phyloP scores from a whole-genome alignment of 2,797 vertebrate genomes.

The Serranus cabrilla region DNA sequence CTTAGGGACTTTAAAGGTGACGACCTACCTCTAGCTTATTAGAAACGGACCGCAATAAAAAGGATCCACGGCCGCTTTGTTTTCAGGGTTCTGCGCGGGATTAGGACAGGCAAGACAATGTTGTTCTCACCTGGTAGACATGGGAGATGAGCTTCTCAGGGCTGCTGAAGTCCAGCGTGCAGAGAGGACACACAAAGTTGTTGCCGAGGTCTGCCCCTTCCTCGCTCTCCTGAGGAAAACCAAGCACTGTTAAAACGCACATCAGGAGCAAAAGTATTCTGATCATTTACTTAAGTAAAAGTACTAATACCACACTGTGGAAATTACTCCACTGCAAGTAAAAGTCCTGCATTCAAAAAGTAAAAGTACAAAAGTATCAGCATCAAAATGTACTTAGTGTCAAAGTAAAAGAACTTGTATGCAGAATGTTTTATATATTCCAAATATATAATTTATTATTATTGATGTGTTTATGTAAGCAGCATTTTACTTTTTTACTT shows the following conservation, averaged over 20 bases:
- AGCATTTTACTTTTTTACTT: too few relatives aligned
- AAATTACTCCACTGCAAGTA: too few relatives aligned
- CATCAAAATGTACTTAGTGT: too few relatives aligned
- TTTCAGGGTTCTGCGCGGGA: constrained; percentile 7
- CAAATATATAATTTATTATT: too few relatives aligned
- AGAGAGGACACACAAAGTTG: constrained; percentile 92
- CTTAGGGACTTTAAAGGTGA: constrained; percentile 50
- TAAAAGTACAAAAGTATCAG: too few relatives aligned
- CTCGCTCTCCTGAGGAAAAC: constrained; percentile 82
- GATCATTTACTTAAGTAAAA: too few relatives aligned
- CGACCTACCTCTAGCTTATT: constrained; percentile 25
- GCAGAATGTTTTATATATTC: too few relatives aligned
- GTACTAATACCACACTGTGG: too few relatives aligned
- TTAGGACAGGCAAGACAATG: background rate
- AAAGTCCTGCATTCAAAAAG: too few relatives aligned
- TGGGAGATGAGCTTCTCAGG: constrained; percentile 95
- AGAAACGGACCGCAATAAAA: constrained; percentile 26
- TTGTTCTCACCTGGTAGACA: constrained; percentile 92
- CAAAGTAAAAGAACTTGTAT: too few relatives aligned
- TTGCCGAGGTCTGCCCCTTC: constrained; percentile 78
- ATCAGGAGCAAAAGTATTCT: background rate
- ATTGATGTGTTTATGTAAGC: too few relatives aligned
- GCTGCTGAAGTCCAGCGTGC: constrained; percentile 93
- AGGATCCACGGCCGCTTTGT: constrained; percentile 25
- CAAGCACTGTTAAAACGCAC: constrained; percentile 27